phyloP scores from a whole-genome alignment of 2,888 invertebrate genomes.

The Troides oblongomaculatus region DNA sequence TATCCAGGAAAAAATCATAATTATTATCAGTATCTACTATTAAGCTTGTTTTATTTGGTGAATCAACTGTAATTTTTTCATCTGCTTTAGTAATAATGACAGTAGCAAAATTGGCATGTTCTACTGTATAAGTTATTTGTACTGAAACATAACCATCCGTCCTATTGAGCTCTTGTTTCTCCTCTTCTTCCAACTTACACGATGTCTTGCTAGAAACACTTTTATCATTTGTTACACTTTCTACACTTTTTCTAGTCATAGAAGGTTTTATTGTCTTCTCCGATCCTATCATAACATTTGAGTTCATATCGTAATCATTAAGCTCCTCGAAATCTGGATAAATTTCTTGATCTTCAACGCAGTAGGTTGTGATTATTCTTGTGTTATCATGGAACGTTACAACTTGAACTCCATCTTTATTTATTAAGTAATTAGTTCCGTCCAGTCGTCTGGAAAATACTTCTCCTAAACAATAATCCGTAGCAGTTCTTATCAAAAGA shows the following conservation, averaged over 20 bases:
- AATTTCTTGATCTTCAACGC: slow-evolving; percentile 60
- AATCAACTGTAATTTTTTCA: slow-evolving; percentile 53
- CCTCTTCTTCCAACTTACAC: slow-evolving; percentile 43
- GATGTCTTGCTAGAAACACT: slow-evolving; percentile 40
- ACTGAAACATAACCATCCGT: slow-evolving; percentile 65
- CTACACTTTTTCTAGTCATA: slow-evolving; percentile 51
- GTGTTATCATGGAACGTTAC: slow-evolving; percentile 67
- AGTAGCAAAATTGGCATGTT: slow-evolving; percentile 78
- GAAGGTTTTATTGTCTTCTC: slow-evolving; percentile 35
- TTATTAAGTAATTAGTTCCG: slow-evolving; percentile 62
- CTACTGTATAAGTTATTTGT: slow-evolving; percentile 57
- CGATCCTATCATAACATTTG: slow-evolving; percentile 44
- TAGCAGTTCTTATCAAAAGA: slow-evolving; percentile 62
- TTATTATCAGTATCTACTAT: slow-evolving; percentile 48
- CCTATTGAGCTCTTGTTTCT: slow-evolving; percentile 40
- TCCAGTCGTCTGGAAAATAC: slow-evolving; percentile 68
- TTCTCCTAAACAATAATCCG: slow-evolving; percentile 66
- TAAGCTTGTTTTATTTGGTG: slow-evolving; percentile 58
- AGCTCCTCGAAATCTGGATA: slow-evolving; percentile 52
- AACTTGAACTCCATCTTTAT: slow-evolving; percentile 62
- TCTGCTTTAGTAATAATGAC: slow-evolving; percentile 63
- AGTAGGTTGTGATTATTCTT: slow-evolving; percentile 56
- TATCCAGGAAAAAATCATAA: slow-evolving; percentile 58
- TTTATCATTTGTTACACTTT: slow-evolving; percentile 14
- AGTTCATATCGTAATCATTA: slow-evolving; percentile 54